A percentile compares a stretch with the other conserved stretches of the same genome.
phyloP scores from a whole-genome alignment of 2,797 vertebrate genomes.

The Potorous gilbertii region DNA sequence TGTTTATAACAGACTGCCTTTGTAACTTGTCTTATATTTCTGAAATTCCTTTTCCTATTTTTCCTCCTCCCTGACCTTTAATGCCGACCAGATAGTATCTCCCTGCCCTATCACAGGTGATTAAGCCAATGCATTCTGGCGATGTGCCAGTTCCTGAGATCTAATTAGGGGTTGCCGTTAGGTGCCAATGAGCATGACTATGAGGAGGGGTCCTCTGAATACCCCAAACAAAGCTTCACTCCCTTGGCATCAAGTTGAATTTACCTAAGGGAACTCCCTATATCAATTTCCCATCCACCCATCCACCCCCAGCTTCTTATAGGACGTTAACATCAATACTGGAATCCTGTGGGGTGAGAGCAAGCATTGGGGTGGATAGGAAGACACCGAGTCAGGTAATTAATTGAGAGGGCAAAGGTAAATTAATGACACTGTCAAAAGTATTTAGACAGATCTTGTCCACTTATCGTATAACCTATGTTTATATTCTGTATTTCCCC shows the following conservation, averaged over 20 bases:
- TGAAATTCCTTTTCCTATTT: background rate
- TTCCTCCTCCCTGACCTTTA: background rate
- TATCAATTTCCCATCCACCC: background rate
- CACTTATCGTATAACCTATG: background rate
- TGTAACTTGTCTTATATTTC: background rate
- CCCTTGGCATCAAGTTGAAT: background rate
- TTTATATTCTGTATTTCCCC: background rate
- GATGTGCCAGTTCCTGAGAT: background rate
- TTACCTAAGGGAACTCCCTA: background rate
- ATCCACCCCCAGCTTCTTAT: background rate
- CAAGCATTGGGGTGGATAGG: background rate
- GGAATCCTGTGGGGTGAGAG: background rate
- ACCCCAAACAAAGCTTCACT: background rate
- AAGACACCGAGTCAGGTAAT: background rate
- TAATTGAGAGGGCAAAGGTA: background rate
- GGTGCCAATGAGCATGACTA: background rate
- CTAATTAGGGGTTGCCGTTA: background rate
- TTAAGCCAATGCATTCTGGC: background rate
- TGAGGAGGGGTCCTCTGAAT: background rate
- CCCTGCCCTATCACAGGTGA: background rate
- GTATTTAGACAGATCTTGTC: background rate
- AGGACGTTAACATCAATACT: background rate
- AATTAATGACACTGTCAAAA: background rate
- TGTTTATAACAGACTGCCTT: background rate
- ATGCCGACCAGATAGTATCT: background rate